A percentile compares a stretch with the other conserved stretches of the same genome.
Conservation (phyloP, 1,140 invertebrate species). For the Panonychus citri region DNA sequence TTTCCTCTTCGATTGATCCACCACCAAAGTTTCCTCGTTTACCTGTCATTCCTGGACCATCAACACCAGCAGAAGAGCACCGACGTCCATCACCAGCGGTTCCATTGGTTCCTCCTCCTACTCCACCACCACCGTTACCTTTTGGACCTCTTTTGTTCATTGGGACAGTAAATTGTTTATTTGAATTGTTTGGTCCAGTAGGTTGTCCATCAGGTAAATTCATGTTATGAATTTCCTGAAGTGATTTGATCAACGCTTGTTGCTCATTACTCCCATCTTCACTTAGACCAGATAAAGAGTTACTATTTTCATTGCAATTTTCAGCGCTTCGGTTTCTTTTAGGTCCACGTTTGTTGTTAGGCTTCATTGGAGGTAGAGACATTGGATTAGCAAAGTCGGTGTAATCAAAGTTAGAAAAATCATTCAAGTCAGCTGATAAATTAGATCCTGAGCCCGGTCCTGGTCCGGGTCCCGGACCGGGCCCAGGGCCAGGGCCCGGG, state of each 20-base stretch:
- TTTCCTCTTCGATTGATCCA: constrained; percentile 1
- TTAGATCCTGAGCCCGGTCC: background rate
- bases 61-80: constrained; percentile 11
- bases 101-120: background rate
- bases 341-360: constrained; percentile 7
- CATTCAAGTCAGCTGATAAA: constrained; percentile 1
- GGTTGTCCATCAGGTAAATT: background rate
- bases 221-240: constrained; percentile 5
- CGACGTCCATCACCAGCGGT: constrained; percentile 8
- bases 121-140: too few relatives aligned
- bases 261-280: constrained; percentile 5
- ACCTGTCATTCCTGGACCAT: constrained; percentile 6
- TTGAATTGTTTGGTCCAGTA: background rate
- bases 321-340: constrained; percentile 7
- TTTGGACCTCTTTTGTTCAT: background rate
- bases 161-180: background rate
- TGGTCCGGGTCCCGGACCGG: too few relatives aligned
- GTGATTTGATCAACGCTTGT: constrained; percentile 7
- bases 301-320: constrained; percentile 9
- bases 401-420: constrained; percentile 2
- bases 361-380: constrained; percentile 2
- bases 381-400: background rate
- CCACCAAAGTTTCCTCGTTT: constrained; percentile 12
- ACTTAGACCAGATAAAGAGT: background rate
- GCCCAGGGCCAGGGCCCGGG: too few relatives aligned